Base-by-base conservation (phyloP, 1,140 invertebrate species). In the Idris sp. region DNA sequence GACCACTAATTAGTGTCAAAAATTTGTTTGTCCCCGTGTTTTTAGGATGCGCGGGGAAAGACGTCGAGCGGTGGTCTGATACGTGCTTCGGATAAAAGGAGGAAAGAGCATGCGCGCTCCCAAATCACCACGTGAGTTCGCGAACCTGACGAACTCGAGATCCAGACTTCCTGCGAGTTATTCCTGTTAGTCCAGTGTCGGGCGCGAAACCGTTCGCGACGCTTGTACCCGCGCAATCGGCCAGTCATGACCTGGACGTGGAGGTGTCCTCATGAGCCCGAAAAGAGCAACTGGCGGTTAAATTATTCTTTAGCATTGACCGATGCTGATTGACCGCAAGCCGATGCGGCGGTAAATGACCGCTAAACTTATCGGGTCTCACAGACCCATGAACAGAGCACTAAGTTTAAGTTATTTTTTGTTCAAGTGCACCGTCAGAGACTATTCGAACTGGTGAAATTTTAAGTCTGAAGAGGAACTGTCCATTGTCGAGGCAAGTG, bases 111-210 rank as follows among this genome's bases (percentile, higher is more conserved):
- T 85, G 84, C 84, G 84, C 83, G 71, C 73, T 31, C 31, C 76
- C 76, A 79, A 80, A 83, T 84, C 74, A 82, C 76, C 84, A 86
- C 84, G 84, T 86, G 84, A 86, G 83, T 82, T 82, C 83, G 82
- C 82, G 83, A 84, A 83, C 80, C 74, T 74, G 74, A 30, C 80
- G 77, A 84, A 79, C 79, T 81, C 74, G 76, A 78, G 72, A 77
- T 78, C 77, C 59, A 80, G 82, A 79, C 79, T 80, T 83, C 78
- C 82, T 78, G 78, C 62, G 71, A 46, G 54, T 78, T 85, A 35
- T 44, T 58, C 41, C 73, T 35, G 73, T 69, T 65, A 75, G 73
- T 75, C 36, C 80, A 85, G 84, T 85, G 78, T 82, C 79, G 80
- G 82, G 81, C 83, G 84, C 82, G 84, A 79, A 74, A 79, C 65